Percentiles rank a stretch among this genome's conserved stretches.
These are phyloP conservation scores for Anolis carolinensis DNA, from an alignment of 2,113 vertebrate genomes.

Conservation along the genomic window DNA sequence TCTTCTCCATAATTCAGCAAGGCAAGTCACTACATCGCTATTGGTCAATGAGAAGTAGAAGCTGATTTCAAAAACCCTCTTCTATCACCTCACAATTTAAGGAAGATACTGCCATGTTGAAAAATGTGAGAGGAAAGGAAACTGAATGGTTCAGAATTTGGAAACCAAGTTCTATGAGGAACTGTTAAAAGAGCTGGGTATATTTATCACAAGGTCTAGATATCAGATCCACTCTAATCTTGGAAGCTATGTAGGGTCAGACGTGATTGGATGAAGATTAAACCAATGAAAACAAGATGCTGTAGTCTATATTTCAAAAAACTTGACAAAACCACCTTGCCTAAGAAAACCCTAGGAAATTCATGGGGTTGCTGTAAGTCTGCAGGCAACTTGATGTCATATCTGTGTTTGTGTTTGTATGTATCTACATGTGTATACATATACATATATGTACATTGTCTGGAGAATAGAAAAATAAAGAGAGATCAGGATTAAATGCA, in stretches of 20 bases:
- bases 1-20: slow-evolving; percentile 4
- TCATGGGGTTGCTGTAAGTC: too few species aligned
- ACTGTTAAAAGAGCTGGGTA: background rate
- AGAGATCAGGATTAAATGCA: background rate
- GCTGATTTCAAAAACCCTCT: background rate
- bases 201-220: background rate
- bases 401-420: too few species aligned
- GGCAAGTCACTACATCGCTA: background rate
- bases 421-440: too few species aligned
- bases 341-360: too few species aligned
- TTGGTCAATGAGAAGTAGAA: background rate
- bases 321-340: too few species aligned
- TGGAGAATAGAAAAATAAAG: background rate
- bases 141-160: background rate
- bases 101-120: background rate
- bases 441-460: too few species aligned
- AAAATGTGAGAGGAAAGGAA: background rate
- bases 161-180: background rate
- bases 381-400: too few species aligned
- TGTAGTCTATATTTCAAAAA: too few species aligned
- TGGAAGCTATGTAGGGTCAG: too few species aligned
- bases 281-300: too few species aligned
- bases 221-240: too few species aligned
- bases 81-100: background rate
- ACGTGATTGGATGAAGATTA: too few species aligned